Conservation (phyloP, 2,113 vertebrate genomes). For the Psettodes erumei region DNA sequence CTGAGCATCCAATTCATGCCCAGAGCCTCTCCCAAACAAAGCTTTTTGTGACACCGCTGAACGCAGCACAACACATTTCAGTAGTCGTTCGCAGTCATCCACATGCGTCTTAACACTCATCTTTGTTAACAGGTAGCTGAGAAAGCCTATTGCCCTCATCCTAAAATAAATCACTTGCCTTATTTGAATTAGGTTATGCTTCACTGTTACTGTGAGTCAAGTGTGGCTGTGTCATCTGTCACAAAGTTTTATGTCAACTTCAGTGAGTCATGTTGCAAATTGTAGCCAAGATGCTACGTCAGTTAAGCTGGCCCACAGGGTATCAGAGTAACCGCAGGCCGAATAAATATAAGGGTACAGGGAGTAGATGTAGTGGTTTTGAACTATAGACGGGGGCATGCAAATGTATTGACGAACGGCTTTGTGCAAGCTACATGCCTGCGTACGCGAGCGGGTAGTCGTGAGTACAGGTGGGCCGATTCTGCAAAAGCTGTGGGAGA, state of each 20-base stretch:
- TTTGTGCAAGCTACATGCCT: constrained; percentile 24
- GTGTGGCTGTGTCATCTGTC: constrained; percentile 74
- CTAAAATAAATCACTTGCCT: constrained; percentile 68
- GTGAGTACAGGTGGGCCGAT: too few relatives aligned
- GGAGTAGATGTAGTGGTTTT: constrained; percentile 27
- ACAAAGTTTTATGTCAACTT: constrained; percentile 74
- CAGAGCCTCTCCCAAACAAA: constrained; percentile 29
- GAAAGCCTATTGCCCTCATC: constrained; percentile 56
- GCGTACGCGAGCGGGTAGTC: too few relatives aligned
- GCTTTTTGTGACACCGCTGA: constrained; percentile 40
- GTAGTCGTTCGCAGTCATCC: constrained; percentile 48
- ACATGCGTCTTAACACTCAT: constrained; percentile 51
- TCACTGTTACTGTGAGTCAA: constrained; percentile 72
- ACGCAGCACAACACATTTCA: constrained; percentile 33
- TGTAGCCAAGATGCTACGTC: constrained; percentile 61
- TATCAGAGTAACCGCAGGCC: constrained; percentile 39
- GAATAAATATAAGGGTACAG: constrained; percentile 24
- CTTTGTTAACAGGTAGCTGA: constrained; percentile 66
- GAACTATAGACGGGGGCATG: neutral
- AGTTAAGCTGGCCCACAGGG: constrained; percentile 51
- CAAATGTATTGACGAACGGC: constrained; percentile 11
- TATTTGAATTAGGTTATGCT: constrained; percentile 71
- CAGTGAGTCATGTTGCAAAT: constrained; percentile 74
- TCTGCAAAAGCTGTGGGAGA: constrained; percentile 34
- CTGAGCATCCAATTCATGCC: constrained; percentile 40